A percentile compares a stretch with the other conserved stretches of the same genome.
Conservation (phyloP, 2,797 vertebrate species). For the Aulostomus chinensis region DNA sequence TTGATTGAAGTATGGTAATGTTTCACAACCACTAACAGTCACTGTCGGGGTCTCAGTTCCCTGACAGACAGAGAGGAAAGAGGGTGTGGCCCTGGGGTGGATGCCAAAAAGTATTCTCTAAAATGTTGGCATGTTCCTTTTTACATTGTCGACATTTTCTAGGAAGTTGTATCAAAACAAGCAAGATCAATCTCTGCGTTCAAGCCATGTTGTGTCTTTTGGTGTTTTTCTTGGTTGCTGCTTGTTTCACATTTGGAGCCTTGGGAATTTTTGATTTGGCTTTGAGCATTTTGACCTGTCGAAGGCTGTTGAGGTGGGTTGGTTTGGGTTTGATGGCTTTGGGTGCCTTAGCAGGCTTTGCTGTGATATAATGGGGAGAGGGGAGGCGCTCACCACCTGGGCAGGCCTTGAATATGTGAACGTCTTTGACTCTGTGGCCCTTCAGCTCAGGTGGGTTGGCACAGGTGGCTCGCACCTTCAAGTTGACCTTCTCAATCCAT, state of each 20-base stretch:
- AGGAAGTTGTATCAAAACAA: background rate
- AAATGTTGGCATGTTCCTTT: too few species aligned
- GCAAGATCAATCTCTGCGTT: background rate
- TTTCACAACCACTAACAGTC: too few species aligned
- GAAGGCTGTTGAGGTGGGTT: constrained; percentile 48
- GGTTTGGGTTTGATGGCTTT: constrained; percentile 71
- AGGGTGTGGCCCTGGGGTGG: too few species aligned
- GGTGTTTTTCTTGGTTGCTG: constrained; percentile 35
- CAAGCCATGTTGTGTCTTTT: constrained; percentile 53
- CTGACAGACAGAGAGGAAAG: too few species aligned
- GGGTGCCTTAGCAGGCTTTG: constrained; percentile 58
- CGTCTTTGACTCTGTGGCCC: constrained; percentile 85
- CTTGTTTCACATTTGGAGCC: constrained; percentile 35
- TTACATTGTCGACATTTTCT: background rate
- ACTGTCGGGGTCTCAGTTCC: too few species aligned
- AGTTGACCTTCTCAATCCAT: constrained; percentile 91
- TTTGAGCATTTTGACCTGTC: constrained; percentile 54
- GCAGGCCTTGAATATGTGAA: constrained; percentile 84
- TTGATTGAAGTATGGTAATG: too few species aligned
- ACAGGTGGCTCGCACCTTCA: constrained; percentile 87
- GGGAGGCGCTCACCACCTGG: constrained; percentile 73
- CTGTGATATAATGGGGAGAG: constrained; percentile 16
- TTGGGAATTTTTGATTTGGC: constrained; percentile 58
- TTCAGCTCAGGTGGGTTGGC: constrained; percentile 81
- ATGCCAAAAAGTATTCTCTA: too few species aligned